Conservation (phyloP, 37 sponge, comb jelly and placozoan genomes). For the Eunapius fragilis region DNA sequence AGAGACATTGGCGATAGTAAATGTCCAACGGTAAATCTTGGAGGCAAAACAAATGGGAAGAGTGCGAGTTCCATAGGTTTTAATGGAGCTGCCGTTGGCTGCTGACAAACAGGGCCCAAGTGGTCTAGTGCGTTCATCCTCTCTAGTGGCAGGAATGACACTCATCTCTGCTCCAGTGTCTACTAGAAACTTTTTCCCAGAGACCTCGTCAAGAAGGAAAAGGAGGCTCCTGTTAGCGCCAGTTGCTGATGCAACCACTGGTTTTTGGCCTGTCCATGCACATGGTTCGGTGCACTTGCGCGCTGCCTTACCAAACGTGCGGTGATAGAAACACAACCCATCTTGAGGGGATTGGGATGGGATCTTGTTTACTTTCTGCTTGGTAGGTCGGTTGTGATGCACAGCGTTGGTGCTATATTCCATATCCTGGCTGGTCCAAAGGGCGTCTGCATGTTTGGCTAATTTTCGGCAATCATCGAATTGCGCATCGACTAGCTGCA, state of each 20-base stretch:
- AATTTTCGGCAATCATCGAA: neutral
- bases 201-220: neutral
- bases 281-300: slow-evolving; percentile 16
- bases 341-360: neutral
- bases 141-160: slow-evolving; percentile 21
- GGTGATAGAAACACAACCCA: slow-evolving; percentile 11
- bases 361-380: neutral
- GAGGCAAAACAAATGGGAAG: neutral
- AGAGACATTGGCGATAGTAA: slow-evolving; percentile 9
- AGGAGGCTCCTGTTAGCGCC: slow-evolving; percentile 13
- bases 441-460: slow-evolving; percentile 11
- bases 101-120: slow-evolving; percentile 5
- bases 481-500: slow-evolving; percentile 2
- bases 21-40: neutral
- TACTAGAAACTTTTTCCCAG: slow-evolving; percentile 14
- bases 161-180: slow-evolving; percentile 33
- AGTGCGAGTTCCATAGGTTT: slow-evolving; percentile 10
- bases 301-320: slow-evolving; percentile 12
- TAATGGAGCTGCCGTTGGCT: slow-evolving; percentile 16
- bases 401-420: neutral
- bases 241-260: neutral
- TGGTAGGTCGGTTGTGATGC: neutral
- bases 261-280: slow-evolving; percentile 5
- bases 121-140: slow-evolving; percentile 6
- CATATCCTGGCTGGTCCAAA: slow-evolving; percentile 5